phyloP scores from a whole-genome alignment of 2,113 vertebrate species.

The Hiodon tergisus region DNA sequence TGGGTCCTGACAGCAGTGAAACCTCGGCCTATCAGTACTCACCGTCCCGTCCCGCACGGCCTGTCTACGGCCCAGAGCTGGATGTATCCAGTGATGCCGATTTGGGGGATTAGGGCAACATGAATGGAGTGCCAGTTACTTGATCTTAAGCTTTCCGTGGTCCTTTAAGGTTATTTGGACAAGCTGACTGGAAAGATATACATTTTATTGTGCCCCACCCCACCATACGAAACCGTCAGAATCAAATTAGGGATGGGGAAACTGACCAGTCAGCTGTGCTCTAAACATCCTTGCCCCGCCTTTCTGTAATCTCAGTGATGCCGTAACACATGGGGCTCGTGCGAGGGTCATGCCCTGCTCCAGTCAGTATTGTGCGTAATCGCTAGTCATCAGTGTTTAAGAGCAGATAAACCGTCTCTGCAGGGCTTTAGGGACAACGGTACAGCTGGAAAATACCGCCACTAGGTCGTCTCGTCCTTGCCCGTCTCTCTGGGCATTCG shows the following conservation, averaged over 20 bases:
- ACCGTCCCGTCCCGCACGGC: not conserved
- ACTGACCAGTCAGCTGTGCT: constrained; percentile 28
- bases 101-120: not conserved
- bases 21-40: not conserved
- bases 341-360: constrained; percentile 38
- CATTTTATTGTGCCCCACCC: no score
- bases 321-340: constrained; percentile 46
- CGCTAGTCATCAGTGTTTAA: constrained; percentile 54
- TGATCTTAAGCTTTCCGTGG: not conserved
- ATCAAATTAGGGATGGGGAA: not conserved
- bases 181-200: not conserved
- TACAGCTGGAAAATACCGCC: constrained; percentile 5
- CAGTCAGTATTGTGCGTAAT: constrained; percentile 56
- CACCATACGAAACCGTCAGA: not conserved
- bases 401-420: constrained; percentile 52
- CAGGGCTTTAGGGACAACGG: constrained; percentile 57
- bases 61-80: not conserved
- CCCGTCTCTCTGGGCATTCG: constrained; percentile 38
- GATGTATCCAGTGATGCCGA: not conserved
- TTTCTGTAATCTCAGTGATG: constrained; percentile 53
- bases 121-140: not conserved
- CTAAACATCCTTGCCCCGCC: constrained; percentile 43
- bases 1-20: not conserved
- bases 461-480: constrained; percentile 12
- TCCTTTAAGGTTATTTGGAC: not conserved